These are phyloP conservation scores for Drosophila austrosaltans DNA, from an alignment of 2,888 invertebrate species.

Conservation along the genomic window DNA sequence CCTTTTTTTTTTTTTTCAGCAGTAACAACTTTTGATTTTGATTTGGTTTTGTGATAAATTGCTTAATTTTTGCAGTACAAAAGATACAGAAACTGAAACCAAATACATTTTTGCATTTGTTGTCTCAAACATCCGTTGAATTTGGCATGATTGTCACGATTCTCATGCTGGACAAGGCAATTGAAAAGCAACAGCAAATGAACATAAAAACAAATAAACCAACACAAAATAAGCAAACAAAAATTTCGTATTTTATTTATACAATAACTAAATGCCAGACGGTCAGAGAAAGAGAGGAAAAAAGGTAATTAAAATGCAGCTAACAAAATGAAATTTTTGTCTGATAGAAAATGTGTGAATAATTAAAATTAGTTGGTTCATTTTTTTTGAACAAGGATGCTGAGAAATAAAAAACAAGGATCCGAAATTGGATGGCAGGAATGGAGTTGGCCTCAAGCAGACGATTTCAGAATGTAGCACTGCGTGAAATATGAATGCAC, in stretches of 20 bases:
- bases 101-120: constrained; percentile 52
- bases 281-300: neutral
- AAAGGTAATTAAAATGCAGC: constrained; percentile 71
- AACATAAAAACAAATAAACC: constrained; percentile 37
- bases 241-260: constrained; percentile 29
- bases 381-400: neutral
- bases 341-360: constrained; percentile 2
- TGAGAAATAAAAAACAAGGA: neutral
- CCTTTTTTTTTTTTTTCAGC: constrained; percentile 25
- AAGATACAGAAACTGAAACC: constrained; percentile 18
- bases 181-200: constrained; percentile 23
- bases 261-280: neutral
- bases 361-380: neutral
- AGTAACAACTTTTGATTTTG: constrained; percentile 33
- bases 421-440: no score
- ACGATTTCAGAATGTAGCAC: neutral
- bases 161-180: constrained; percentile 63
- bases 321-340: constrained; percentile 55
- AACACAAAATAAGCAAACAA: constrained; percentile 32
- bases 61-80: constrained; percentile 47
- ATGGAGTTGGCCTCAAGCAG: neutral
- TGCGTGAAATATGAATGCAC: neutral
- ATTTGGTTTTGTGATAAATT: constrained; percentile 65
- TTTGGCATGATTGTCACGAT: constrained; percentile 77
- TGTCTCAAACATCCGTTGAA: constrained; percentile 71